A percentile compares a stretch with the other conserved stretches of the same genome.
phyloP scores from a whole-genome alignment of 2,888 invertebrate species.

The Drosophila paramelanica region DNA sequence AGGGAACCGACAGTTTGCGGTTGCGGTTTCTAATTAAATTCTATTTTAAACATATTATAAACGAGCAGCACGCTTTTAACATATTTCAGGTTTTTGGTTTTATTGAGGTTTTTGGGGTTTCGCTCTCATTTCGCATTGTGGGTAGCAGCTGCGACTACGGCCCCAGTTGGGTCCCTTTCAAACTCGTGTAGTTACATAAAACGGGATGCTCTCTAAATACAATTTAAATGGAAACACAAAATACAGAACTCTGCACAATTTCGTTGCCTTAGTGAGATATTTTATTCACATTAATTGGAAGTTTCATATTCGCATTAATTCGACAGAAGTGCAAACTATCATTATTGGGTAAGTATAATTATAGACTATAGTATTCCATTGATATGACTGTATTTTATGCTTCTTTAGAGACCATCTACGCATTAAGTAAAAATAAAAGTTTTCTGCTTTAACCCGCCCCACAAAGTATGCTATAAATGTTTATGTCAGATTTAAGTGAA shows the following conservation, averaged over 20 bases:
- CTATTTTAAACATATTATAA: constrained; percentile 39
- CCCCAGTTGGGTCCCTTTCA: background rate
- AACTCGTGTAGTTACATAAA: constrained; percentile 9
- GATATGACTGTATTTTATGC: no score
- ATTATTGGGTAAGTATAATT: no score
- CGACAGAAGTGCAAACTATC: no score
- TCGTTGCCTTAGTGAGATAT: background rate
- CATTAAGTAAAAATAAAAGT: no score
- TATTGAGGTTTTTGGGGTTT: background rate
- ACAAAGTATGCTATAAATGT: background rate
- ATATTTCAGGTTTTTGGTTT: constrained; percentile 24
- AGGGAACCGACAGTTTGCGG: constrained; percentile 50
- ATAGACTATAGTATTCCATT: no score
- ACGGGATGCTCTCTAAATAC: background rate
- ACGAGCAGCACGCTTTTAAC: constrained; percentile 1
- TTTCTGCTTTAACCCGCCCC: no score
- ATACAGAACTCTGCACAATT: background rate
- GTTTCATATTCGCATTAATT: no score
- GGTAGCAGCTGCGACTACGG: constrained; percentile 23
- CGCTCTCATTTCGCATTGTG: constrained; percentile 25
- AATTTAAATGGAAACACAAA: constrained; percentile 2
- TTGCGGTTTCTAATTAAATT: constrained; percentile 64
- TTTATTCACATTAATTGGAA: no score
- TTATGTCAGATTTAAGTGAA: background rate
- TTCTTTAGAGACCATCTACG: no score